Base-by-base conservation (phyloP, 2,888 invertebrate species). In the Alcis repandata region DNA sequence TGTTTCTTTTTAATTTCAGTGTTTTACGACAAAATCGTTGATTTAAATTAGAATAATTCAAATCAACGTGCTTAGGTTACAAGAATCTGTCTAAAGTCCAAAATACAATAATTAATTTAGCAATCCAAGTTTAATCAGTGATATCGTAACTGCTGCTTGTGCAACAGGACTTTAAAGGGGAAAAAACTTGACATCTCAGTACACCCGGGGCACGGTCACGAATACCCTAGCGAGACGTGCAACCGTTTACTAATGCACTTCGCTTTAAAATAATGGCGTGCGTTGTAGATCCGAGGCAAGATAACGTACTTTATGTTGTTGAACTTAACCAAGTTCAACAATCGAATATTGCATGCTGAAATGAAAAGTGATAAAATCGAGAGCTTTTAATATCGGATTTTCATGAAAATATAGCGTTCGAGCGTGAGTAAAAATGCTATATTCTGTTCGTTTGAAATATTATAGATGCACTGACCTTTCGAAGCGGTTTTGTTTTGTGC, bases 171-270 rank as follows among this genome's bases (percentile, higher is more conserved):
- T 64, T 64, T 68, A 63, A 75, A 72, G 59, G 58, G 65, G 54
- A 75, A 80, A 81, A 80, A 79, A 74, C 67, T 73, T 81, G 85
- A 85, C 83, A 80, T 81, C 78, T 80, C 78, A 74, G 72, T 78
- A 79, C 80, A 79, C 76, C 52, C 62, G 76, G 70, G 78, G 74
- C 67, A 75, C 71, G 72, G 67, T 77, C 82, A 82, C 82, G 81
- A 70, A 70, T 48, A 67, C 58, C 60, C 64, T 59, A 54, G 59
- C 43, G 64, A 59, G 63, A 57, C 68, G 66, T 66, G 68, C 72
- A 75, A 72, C 60, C 57, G 61, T 61, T 56, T 53, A 70, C 63
- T 59, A 76, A 78, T 78, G 79, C 72, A 77, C 67, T 80, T 74
- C 70, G 66, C 69, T 61, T 54, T 68, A 74, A 75, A 72, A 61